Percentiles rank a stretch among this genome's conserved stretches.
Conservation (phyloP, 2,113 vertebrate genomes). For the Centropus unirufus region DNA sequence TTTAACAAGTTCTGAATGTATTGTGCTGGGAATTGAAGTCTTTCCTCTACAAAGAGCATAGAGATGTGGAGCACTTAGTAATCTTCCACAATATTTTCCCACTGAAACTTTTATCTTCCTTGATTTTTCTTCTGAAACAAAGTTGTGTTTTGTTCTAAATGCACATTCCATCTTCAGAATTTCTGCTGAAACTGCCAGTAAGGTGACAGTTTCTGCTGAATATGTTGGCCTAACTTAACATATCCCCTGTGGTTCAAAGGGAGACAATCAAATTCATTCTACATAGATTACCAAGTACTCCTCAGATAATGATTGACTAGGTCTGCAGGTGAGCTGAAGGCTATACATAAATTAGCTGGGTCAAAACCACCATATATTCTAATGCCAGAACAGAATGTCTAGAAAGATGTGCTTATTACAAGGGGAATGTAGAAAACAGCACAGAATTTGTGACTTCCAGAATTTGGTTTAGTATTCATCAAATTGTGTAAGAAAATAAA, state of each 20-base stretch:
- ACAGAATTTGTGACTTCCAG: not conserved
- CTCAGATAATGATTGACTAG: not conserved
- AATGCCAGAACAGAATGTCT: not conserved
- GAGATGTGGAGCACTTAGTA: not conserved
- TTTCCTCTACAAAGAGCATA: not conserved
- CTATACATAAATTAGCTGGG: not conserved
- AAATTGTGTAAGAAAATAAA: not conserved
- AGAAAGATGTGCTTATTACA: not conserved
- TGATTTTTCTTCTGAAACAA: not conserved
- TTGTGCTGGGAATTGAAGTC: not conserved
- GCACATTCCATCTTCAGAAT: not conserved
- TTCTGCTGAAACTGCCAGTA: not conserved
- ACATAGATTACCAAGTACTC: not conserved
- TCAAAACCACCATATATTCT: not conserved
- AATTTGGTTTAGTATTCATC: not conserved
- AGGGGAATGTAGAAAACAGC: not conserved
- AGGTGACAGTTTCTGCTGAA: not conserved
- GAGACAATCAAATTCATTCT: not conserved
- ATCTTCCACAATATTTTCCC: not conserved
- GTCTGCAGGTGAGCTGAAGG: not conserved
- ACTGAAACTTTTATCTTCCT: not conserved
- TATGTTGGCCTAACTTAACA: not conserved
- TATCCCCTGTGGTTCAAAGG: not conserved
- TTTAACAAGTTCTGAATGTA: not conserved
- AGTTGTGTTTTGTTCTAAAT: not conserved